Base-by-base conservation (phyloP, 64 coral and sea anemone species). In the Astreopora myriophthalma region DNA sequence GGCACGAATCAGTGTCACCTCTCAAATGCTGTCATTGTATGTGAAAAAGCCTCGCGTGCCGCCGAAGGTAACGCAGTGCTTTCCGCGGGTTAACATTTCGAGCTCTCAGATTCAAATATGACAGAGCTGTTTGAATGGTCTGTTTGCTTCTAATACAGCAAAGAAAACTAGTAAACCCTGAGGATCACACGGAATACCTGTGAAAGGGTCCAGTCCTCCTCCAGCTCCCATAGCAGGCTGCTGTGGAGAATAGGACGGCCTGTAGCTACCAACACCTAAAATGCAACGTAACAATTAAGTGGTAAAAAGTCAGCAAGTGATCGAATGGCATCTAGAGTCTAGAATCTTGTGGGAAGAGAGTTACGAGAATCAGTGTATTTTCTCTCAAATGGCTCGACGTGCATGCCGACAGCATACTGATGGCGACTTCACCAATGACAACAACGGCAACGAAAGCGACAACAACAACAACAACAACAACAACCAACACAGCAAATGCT, bases 121-220 rank as follows among this genome's bases (percentile, higher is more conserved):
- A n/a, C n/a, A n/a, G n/a, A n/a, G n/a, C n/a, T n/a, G n/a, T n/a
- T n/a, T n/a, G n/a, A n/a, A n/a, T n/a, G n/a, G n/a, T n/a, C n/a
- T n/a, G n/a, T n/a, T n/a, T n/a, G n/a, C n/a, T n/a, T n/a, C n/a
- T n/a, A n/a, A n/a, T n/a, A n/a, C n/a, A n/a, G n/a, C n/a, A n/a
- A n/a, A n/a, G n/a, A n/a, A n/a, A n/a, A n/a, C n/a, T n/a, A n/a
- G n/a, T n/a, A n/a, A n/a, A n/a, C n/a, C n/a, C n/a, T n/a, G n/a
- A n/a, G n/a, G n/a, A n/a, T n/a, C n/a, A 46, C 42, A 6, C 24
- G 6, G 27, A 19, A 29, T 60, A 96, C 89, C 94, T 74, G 94
- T 96, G 71, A 96, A 96, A 38, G 94, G 94, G 20, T 96, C 94
- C 58, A 90, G 84, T 55, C 78, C 88, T 40, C 80, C 83, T 37